Conservation (phyloP, 2,888 invertebrate species). For the Chironomus riparius region DNA sequence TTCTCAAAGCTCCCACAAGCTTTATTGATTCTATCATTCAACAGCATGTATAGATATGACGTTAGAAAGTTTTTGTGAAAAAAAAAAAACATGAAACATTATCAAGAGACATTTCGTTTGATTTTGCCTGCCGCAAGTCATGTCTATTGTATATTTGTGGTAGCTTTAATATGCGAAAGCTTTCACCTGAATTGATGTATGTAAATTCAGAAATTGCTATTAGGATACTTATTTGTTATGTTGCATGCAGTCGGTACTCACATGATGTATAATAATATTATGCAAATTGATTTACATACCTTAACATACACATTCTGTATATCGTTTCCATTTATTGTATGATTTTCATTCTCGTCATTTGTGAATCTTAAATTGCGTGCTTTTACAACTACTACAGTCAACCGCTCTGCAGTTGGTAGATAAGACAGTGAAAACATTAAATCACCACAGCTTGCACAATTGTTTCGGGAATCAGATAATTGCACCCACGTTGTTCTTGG, state of each 20-base stretch:
- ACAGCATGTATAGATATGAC: not conserved
- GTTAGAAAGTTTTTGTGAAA: not conserved
- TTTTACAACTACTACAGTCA: conserved; percentile 68
- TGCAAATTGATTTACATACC: conserved; percentile 40
- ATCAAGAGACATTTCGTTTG: not conserved
- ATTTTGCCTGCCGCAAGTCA: not conserved
- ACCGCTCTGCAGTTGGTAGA: conserved; percentile 69
- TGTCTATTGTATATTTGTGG: not conserved
- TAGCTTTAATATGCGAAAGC: no score
- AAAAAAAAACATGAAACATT: not conserved
- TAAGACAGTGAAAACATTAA: conserved; percentile 74
- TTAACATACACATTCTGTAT: conserved; percentile 68
- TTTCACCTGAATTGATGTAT: no score
- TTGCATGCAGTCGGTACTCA: no score
- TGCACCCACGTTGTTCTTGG: conserved; percentile 73
- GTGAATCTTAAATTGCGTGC: conserved; percentile 61
- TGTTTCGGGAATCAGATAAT: conserved; percentile 58
- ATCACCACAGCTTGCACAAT: conserved; percentile 62
- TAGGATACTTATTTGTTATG: no score
- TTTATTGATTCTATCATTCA: no score
- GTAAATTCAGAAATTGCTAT: no score
- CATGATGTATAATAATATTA: not conserved
- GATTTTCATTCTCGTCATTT: conserved; percentile 32
- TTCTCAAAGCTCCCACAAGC: no score
- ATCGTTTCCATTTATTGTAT: conserved; percentile 34